A percentile compares a stretch with the other conserved stretches of the same genome.
These are phyloP conservation scores for Xyliphius kryptos DNA, from an alignment of 2,113 vertebrate species.

Conservation along the genomic window DNA sequence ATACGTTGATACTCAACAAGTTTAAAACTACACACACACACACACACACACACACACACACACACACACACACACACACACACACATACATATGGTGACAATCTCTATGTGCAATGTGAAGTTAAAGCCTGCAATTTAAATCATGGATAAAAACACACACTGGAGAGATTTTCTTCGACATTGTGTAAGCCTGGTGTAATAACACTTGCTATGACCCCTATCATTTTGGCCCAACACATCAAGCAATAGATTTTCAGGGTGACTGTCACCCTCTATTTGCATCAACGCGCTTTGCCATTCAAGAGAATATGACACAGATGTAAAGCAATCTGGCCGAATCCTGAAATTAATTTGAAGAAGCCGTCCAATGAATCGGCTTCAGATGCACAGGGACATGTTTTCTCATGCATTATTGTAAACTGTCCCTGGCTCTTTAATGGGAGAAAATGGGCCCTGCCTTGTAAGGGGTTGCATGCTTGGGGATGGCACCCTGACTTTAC, in stretches of 20 bases:
- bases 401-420: slow-evolving; percentile 42
- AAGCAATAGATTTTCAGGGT: slow-evolving; percentile 69
- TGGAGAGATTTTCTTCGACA: slow-evolving; percentile 66
- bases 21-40: background rate
- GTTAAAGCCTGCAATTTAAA: slow-evolving; percentile 45
- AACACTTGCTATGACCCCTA: slow-evolving; percentile 90
- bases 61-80: too few species aligned
- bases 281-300: slow-evolving; percentile 86
- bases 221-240: slow-evolving; percentile 80
- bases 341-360: slow-evolving; percentile 97
- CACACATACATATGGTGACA: background rate
- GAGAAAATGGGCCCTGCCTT: slow-evolving; percentile 52
- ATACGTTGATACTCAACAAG: background rate
- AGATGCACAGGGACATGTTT: slow-evolving; percentile 73
- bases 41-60: too few species aligned
- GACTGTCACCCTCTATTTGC: slow-evolving; percentile 89
- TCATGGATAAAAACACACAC: slow-evolving; percentile 49
- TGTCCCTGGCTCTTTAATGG: slow-evolving; percentile 35
- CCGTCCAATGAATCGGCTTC: slow-evolving; percentile 90
- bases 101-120: slow-evolving; percentile 34
- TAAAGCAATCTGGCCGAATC: slow-evolving; percentile 93
- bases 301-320: slow-evolving; percentile 87
- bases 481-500: slow-evolving; percentile 59
- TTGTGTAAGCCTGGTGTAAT: slow-evolving; percentile 80
- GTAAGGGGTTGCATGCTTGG: slow-evolving; percentile 54